Percentiles rank a stretch among this genome's conserved stretches.
These are phyloP conservation scores for Melitaea cinxia DNA, from an alignment of 1,140 invertebrate genomes.

Conservation along the genomic window DNA sequence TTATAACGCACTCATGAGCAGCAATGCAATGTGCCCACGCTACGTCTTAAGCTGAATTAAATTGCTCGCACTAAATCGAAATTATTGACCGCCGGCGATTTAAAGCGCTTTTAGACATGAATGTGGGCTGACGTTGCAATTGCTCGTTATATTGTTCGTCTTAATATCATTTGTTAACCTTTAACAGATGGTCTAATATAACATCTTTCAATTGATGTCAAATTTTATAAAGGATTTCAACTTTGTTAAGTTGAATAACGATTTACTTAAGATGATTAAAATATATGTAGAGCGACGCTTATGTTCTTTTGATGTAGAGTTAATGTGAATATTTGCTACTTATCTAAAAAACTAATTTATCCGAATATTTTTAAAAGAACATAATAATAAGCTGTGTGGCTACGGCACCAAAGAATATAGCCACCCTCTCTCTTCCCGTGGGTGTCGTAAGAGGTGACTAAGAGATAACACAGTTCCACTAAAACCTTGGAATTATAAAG, in stretches of 20 bases:
- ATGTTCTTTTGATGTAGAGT: too few species aligned
- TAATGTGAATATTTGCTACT: too few species aligned
- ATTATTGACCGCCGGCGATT: slow-evolving; percentile 65
- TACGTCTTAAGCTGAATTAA: slow-evolving; percentile 74
- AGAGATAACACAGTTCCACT: too few species aligned
- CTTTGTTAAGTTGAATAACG: neutral
- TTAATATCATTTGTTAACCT: slow-evolving; percentile 27
- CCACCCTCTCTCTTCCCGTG: too few species aligned
- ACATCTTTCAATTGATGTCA: neutral
- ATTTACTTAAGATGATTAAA: neutral
- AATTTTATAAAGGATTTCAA: neutral
- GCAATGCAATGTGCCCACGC: slow-evolving; percentile 71
- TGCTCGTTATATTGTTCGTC: slow-evolving; percentile 27
- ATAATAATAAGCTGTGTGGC: too few species aligned
- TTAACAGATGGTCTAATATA: slow-evolving; percentile 9
- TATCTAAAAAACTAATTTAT: too few species aligned
- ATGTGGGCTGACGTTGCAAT: slow-evolving; percentile 27
- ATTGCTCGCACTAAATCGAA: slow-evolving; percentile 66
- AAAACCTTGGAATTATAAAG: too few species aligned
- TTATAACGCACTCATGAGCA: slow-evolving; percentile 74
- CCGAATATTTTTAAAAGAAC: too few species aligned
- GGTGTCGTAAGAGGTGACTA: too few species aligned
- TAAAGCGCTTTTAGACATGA: slow-evolving; percentile 38
- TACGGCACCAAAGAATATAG: too few species aligned
- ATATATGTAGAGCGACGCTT: too few species aligned